Percentiles rank a stretch among this genome's conserved stretches.
phyloP scores from a whole-genome alignment of 1,140 invertebrate genomes.

The Ylistrum balloti region DNA sequence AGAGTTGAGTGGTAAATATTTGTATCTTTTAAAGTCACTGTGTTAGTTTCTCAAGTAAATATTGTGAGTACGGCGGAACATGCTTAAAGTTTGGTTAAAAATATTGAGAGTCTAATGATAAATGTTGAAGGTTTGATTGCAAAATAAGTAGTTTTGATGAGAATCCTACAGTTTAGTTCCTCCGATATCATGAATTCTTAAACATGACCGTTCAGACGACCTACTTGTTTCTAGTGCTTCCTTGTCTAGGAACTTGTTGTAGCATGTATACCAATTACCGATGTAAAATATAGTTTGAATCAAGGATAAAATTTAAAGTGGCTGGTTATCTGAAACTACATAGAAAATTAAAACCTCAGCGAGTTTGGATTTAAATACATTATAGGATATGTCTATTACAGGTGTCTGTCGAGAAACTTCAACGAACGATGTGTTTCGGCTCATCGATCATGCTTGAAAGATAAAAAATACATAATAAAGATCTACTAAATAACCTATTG shows the following conservation, averaged over 20 bases:
- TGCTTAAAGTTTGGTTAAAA: too few relatives aligned
- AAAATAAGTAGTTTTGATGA: too few relatives aligned
- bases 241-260: neutral
- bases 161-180: too few relatives aligned
- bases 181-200: too few relatives aligned
- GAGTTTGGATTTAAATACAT: constrained; percentile 36
- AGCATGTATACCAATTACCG: neutral
- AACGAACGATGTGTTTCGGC: neutral
- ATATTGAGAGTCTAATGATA: too few relatives aligned
- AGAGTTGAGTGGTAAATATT: too few relatives aligned
- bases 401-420: neutral
- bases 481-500: neutral
- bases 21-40: too few relatives aligned
- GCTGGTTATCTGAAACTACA: neutral
- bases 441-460: constrained; percentile 19
- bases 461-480: neutral
- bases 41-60: too few relatives aligned
- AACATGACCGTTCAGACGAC: neutral
- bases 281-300: neutral
- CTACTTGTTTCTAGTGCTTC: neutral
- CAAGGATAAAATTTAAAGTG: neutral
- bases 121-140: too few relatives aligned
- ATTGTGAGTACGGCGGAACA: too few relatives aligned
- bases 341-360: neutral
- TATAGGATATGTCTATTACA: neutral